Conservation (phyloP, 2,888 invertebrate genomes). For the Oegoconia quadripuncta region DNA sequence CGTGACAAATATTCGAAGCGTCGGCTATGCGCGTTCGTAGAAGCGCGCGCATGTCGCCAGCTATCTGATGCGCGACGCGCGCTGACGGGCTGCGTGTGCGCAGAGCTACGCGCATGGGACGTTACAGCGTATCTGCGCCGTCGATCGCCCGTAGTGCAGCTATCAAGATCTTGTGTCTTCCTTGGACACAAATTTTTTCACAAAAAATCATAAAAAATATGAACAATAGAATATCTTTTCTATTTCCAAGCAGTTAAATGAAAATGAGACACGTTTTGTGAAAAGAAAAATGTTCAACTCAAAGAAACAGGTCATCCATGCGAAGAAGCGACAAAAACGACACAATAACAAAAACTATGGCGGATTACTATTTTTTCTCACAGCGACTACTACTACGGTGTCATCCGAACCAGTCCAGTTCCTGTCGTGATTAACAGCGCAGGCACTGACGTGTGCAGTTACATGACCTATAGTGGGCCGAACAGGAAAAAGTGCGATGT, state of each 20-base stretch:
- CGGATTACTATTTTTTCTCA: slow-evolving; percentile 26
- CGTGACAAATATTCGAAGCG: slow-evolving; percentile 17
- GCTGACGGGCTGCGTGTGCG: slow-evolving; percentile 19
- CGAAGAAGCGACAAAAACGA: slow-evolving; percentile 1
- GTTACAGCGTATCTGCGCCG: slow-evolving; percentile 6
- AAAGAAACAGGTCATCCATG: slow-evolving; percentile 4
- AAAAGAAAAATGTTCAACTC: background rate
- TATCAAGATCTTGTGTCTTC: slow-evolving; percentile 3
- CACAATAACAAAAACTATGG: slow-evolving; percentile 3
- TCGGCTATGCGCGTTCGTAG: slow-evolving; percentile 9
- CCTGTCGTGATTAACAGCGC: slow-evolving; percentile 47
- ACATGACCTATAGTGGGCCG: slow-evolving; percentile 5
- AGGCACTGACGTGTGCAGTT: slow-evolving; percentile 12
- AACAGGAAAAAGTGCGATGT: slow-evolving; percentile 13
- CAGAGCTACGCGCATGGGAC: slow-evolving; percentile 3
- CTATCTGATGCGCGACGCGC: slow-evolving; percentile 20
- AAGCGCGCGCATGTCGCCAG: slow-evolving; percentile 16
- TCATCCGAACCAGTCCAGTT: slow-evolving; percentile 44
- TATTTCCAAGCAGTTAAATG: background rate
- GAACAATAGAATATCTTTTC: background rate
- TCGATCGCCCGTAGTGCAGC: slow-evolving; percentile 1
- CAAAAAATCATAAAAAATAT: background rate
- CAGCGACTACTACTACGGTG: slow-evolving; percentile 20
- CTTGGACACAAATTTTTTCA: background rate
- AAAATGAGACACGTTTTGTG: background rate